Base-by-base conservation (phyloP, 2,888 invertebrate genomes). In the Idaea biselata region DNA sequence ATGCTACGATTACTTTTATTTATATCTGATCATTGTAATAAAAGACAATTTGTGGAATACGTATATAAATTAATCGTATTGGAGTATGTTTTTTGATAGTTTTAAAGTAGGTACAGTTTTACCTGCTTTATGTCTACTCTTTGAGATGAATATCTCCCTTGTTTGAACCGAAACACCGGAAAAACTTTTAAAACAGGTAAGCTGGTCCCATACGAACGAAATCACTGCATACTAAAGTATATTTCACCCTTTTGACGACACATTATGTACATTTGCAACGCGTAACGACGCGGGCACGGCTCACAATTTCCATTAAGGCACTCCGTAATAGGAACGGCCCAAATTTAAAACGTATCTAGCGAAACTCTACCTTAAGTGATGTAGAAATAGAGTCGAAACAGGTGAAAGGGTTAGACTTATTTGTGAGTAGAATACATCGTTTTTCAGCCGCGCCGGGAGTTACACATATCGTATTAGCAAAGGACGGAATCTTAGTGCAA, bases 201-300 rank as follows among this genome's bases (percentile, higher is more conserved):
- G 79, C 82, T 70, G 78, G 80, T 75, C 82, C 82, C 78, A 78
- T 79, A 80, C 79, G 83, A 84, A 87, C 82, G 76, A 87, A 91
- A 91, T 91, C 91, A 90, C 88, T 82, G 84, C 81, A 83, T 84
- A 83, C 87, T 88, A 87, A 89, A 89, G 89, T 90, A 90, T 88
- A 89, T 89, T 90, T 90, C 88, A 90, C 90, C 91, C 91, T 89
- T 91, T 91, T 91, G 90, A 91, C 89, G 91, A 91, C 89, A 89
- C 88, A 91, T 91, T 91, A 90, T 87, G 86, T 91, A 91, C 90
- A 88, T 92, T 91, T 87, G 88, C 88, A 88, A 88, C 86, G 87
- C 85, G 88, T 91, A 89, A 91, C 89, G 89, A 88, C 88, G 86
- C 87, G 84, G 91, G 90, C 89, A 82, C 87, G 89, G 89, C 86